Evolutionary conservation across 2,888 invertebrate genomes (phyloP), one percentile per base, ranked within the genome.

Genomic region (Piscicola geometra): DNA sequence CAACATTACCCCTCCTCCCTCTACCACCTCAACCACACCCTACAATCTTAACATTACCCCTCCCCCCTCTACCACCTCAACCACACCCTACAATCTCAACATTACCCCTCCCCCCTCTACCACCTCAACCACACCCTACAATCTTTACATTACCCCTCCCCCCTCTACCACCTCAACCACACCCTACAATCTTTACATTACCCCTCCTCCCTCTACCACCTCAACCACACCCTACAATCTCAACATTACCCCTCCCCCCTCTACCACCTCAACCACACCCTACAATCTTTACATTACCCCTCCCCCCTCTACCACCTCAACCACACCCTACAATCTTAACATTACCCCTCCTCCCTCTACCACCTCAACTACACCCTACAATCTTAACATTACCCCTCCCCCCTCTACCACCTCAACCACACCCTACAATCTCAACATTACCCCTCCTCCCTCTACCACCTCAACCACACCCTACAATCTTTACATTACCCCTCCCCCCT

Each of bases 111-210:
- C 60, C 12, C 60, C 5, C 9, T 56, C 5, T 36, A 72, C 70
- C 41, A 76, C 78, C 74, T 30, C 74, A 41, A 18, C 77, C 75
- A 36, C 56, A 68, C n/a, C 52, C 67, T 36, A 78, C 71, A 60
- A 73, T 77, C 83, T 92, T 93, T 32, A 89, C 88, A 81, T 93
- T 92, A 30, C 97, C 89, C n/a, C 91, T 90, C 83, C 92, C 91
- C 68, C 41, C 41, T 15, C 41, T 9, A 41, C 41, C 41, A 41
- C 41, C 41, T 9, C 41, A 41, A n/a, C n/a, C 41, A 41, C 41
- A 5, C 5, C 41, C 41, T 15, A 5, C 41, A 41, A 41, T 9
- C 5, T 15, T 15, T 9, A 5, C 41, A 41, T 15, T 9, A 3
- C 3, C 60, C 25, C 5, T 21, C n/a, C 25, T 3, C 60, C 60